Base-by-base conservation (phyloP, 2,113 vertebrate genomes). In the Anoura caudifer region DNA sequence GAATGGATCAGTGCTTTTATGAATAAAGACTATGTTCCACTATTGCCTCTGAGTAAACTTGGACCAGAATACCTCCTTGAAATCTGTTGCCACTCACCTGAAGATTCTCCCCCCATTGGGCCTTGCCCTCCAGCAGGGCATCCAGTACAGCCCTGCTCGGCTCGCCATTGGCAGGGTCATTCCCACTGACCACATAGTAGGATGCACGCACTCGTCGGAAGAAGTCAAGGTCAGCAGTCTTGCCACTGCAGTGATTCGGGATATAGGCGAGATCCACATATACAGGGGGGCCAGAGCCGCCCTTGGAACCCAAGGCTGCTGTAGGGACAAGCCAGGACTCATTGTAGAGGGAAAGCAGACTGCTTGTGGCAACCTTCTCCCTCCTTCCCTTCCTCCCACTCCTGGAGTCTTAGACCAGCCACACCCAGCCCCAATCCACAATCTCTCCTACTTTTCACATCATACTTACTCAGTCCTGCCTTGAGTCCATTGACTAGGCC, bases 241-340 rank as follows among this genome's bases (percentile, higher is more conserved):
- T 99, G 87, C 99, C 99, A 52, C 99, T 99, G 98, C 99, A 99
- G 83, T 99, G 99, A 98, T 99, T 99, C 63, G 99, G 99, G 97
- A 99, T 99, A 97, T 99, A 99, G 72, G 99, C 99, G 97, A 99
- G 97, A 98, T 99, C 99, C 97, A 99, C 99, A 2, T 99, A 99
- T 79, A 99, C 98, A 0, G 99, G 99, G 33, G 99, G 97, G 5
- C 99, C 99, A 31, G 99, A 56, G 67, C 97, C 2, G 6, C 97
- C 95, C 87, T 96, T 98, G 98, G 81, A 97, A 95, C 47, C 97
- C 95, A 86, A 98, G 98, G 96, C 97, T 97, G 96, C 96, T 97
- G 93, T 95, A 98, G 95, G 97, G 86, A 97, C 67, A 80, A 73
- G 95, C 24, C 95, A 96, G 87, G 54, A 94, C 19, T 59, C 50